Conservation (phyloP, 2,797 vertebrate species). For the Galagoides demidoff region DNA sequence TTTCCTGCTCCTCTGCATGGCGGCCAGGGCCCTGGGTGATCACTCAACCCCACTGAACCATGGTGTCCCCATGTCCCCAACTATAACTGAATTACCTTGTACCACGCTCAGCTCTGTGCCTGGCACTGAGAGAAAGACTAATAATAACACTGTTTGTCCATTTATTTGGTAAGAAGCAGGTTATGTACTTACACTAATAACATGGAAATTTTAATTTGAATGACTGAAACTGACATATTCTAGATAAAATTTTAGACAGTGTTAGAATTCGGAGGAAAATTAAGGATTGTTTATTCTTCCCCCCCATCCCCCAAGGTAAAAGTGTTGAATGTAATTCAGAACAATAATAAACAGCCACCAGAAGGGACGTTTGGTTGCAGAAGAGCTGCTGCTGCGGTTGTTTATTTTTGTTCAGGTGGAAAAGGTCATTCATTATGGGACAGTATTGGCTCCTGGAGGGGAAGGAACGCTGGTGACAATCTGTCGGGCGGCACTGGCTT, state of each 20-base stretch:
- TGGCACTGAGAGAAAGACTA: neutral
- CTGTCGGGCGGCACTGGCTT: neutral
- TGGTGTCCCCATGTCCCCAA: neutral
- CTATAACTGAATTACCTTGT: neutral
- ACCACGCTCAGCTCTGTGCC: neutral
- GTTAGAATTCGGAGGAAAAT: neutral
- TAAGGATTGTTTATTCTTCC: constrained; percentile 33
- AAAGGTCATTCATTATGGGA: constrained; percentile 59
- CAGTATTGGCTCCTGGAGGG: constrained; percentile 25
- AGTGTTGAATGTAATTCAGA: constrained; percentile 59
- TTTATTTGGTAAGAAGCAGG: neutral
- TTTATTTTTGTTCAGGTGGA: constrained; percentile 67
- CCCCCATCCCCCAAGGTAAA: neutral
- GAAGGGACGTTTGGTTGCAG: constrained; percentile 54
- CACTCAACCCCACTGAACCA: neutral
- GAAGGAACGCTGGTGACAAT: neutral
- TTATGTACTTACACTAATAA: neutral
- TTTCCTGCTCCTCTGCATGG: neutral
- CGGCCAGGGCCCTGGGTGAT: too few species aligned
- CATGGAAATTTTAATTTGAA: neutral
- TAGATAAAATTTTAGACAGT: constrained; percentile 31
- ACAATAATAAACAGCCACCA: constrained; percentile 63
- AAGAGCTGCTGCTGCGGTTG: neutral
- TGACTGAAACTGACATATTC: neutral
- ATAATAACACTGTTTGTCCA: neutral